These are phyloP conservation scores for Potamilus streckersoni DNA, from an alignment of 1,140 invertebrate species.

Conservation along the genomic window DNA sequence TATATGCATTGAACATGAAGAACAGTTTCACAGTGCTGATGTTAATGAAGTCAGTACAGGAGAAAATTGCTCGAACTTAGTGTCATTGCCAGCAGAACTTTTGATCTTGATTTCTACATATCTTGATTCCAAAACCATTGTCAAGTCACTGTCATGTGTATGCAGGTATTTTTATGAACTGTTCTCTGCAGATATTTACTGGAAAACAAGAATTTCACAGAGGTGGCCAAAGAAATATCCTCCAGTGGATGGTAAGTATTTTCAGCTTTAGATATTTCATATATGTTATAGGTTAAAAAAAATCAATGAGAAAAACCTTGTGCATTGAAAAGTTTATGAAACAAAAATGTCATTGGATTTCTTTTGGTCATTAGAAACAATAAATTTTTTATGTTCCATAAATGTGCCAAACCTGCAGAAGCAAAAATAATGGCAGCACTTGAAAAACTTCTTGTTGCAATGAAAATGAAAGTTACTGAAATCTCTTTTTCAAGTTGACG, in stretches of 20 bases:
- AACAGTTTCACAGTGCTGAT: not conserved
- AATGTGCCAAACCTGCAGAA: not conserved
- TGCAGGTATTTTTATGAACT: conserved; percentile 19
- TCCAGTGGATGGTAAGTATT: conserved; percentile 16
- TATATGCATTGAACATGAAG: not conserved
- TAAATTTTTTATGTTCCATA: not conserved
- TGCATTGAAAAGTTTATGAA: not conserved
- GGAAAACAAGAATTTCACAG: conserved; percentile 21
- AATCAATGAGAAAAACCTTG: not conserved
- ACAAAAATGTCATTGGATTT: not conserved
- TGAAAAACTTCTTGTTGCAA: not conserved
- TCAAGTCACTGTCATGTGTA: conserved; percentile 3
- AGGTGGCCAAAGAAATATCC: conserved; percentile 15
- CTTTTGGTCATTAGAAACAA: not conserved
- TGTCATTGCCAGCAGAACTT: conserved; percentile 16
- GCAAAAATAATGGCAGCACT: not conserved
- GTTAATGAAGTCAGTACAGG: not conserved
- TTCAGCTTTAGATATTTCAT: not conserved
- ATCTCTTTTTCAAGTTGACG: conserved; percentile 30
- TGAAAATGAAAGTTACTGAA: not conserved
- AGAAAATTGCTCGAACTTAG: not conserved
- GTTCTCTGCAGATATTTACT: conserved; percentile 20
- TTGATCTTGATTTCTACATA: conserved; percentile 21
- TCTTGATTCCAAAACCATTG: conserved; percentile 13
- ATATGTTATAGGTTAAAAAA: not conserved